A percentile compares a stretch with the other conserved stretches of the same genome.
phyloP scores from a whole-genome alignment of 2,113 vertebrate genomes.

The Baryphthengus martii region DNA sequence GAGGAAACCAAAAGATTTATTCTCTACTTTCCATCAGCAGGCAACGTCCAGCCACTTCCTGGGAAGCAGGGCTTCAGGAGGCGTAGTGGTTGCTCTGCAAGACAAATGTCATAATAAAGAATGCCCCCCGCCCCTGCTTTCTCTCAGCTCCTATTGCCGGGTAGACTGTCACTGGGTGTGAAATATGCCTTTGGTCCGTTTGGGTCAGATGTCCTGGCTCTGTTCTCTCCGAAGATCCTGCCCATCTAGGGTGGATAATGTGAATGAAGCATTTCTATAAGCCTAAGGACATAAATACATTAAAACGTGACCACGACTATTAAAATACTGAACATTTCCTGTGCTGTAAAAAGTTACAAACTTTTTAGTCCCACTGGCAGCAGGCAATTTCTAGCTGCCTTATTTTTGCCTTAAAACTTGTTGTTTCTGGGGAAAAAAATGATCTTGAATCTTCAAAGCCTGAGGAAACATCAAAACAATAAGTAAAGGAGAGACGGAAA shows the following conservation, averaged over 20 bases:
- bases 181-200: not conserved
- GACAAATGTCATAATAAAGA: not conserved
- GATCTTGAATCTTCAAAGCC: slow-evolving; percentile 20
- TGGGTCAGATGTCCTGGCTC: not conserved
- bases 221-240: too few species aligned
- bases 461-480: slow-evolving; percentile 16
- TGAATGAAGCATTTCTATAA: not conserved
- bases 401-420: not conserved
- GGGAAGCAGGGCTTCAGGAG: not conserved
- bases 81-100: not conserved
- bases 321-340: not conserved
- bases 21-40: not conserved
- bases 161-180: not conserved
- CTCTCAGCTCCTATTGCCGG: not conserved
- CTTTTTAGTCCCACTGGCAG: not conserved
- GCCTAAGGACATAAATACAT: not conserved
- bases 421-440: not conserved
- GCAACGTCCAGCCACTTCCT: not conserved
- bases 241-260: not conserved
- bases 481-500: not conserved
- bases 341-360: not conserved
- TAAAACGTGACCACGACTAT: not conserved
- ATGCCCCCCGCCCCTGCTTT: not conserved
- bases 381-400: not conserved
- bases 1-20: not conserved